Conservation (phyloP, 92 coral and sea anemone genomes). For the Bergia puertoricense region DNA sequence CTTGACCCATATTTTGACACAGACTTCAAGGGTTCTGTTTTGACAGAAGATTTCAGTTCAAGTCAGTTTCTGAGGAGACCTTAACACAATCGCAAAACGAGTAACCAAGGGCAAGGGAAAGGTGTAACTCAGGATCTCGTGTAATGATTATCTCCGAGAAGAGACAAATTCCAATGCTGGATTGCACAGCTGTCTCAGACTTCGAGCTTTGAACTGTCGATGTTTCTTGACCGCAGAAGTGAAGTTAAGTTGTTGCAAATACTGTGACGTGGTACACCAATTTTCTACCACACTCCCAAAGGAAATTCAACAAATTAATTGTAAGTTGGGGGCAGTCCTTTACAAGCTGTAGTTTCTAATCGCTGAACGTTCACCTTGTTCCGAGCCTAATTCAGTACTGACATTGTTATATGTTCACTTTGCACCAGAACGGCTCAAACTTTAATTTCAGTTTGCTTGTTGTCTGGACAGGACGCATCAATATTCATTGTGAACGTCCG, state of each 20-base stretch:
- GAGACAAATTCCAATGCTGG: background rate
- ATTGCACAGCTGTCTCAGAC: background rate
- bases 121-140: background rate
- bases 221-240: background rate
- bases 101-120: background rate
- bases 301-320: background rate
- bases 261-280: background rate
- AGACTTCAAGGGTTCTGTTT: background rate
- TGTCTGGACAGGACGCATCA: conserved; percentile 15
- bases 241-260: background rate
- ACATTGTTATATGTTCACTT: background rate
- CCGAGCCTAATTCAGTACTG: background rate
- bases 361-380: background rate
- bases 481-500: background rate
- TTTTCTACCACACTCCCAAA: background rate
- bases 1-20: no score
- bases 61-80: background rate
- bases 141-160: background rate
- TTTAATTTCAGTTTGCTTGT: background rate
- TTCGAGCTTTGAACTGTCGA: background rate
- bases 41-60: background rate
- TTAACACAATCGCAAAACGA: background rate
- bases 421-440: background rate
- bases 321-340: background rate
- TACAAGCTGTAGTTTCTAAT: background rate